A percentile compares a stretch with the other conserved stretches of the same genome.
Evolutionary conservation across 2,797 vertebrate species (phyloP).

Genomic region (Microchirus variegatus): DNA sequence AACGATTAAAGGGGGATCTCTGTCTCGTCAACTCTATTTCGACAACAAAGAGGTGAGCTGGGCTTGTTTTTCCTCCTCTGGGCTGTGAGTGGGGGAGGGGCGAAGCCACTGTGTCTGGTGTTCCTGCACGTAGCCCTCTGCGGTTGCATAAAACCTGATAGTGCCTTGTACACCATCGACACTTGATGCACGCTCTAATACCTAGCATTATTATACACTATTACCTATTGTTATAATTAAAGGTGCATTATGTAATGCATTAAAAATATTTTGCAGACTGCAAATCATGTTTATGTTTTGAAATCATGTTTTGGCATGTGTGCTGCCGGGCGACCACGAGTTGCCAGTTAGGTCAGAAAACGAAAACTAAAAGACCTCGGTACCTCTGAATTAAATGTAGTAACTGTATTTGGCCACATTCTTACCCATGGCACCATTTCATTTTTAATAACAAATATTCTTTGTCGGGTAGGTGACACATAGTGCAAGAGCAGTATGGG

Average conservation of each 20-base stretch:
- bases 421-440: too few species aligned
- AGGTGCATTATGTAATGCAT: too few species aligned
- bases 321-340: too few species aligned
- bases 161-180: not conserved
- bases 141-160: constrained; percentile 25
- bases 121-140: constrained; percentile 64
- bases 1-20: constrained; percentile 77
- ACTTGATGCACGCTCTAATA: not conserved
- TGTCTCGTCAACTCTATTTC: constrained; percentile 75
- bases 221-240: too few species aligned
- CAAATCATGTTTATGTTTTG: too few species aligned
- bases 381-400: too few species aligned
- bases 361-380: too few species aligned
- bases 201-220: not conserved
- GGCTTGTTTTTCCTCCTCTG: constrained; percentile 36
- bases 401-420: too few species aligned
- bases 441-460: not conserved
- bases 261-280: too few species aligned
- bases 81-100: constrained; percentile 55
- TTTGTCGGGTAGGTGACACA: constrained; percentile 87
- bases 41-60: constrained; percentile 89
- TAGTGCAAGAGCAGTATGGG: constrained; percentile 88
- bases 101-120: constrained; percentile 21
- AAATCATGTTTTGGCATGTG: too few species aligned
- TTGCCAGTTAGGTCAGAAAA: too few species aligned